Percentiles rank a stretch among this genome's conserved stretches.
phyloP scores from a whole-genome alignment of 1,140 invertebrate genomes.

The Drosophila yakuba region DNA sequence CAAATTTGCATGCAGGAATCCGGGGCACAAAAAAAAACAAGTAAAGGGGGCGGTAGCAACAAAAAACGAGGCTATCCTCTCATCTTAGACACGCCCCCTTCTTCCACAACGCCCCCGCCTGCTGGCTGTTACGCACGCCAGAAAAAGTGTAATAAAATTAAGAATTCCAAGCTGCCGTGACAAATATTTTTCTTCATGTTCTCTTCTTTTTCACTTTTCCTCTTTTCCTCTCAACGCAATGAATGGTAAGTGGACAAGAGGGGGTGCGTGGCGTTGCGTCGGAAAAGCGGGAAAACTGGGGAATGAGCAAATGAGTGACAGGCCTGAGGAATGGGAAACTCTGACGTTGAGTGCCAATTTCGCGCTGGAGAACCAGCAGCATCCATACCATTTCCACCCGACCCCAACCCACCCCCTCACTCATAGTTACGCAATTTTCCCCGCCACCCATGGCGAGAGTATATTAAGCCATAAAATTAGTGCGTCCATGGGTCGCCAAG shows the following conservation, averaged over 20 bases:
- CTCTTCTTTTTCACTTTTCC: neutral
- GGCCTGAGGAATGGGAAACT: slow-evolving; percentile 44
- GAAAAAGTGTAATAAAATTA: slow-evolving; percentile 82
- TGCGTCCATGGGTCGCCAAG: slow-evolving; percentile 49
- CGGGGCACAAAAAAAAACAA: slow-evolving; percentile 15
- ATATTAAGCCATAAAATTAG: slow-evolving; percentile 84
- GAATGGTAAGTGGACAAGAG: slow-evolving; percentile 52
- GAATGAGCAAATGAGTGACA: slow-evolving; percentile 74
- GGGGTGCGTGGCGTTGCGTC: neutral
- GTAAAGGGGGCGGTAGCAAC: slow-evolving; percentile 4
- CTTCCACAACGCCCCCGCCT: neutral
- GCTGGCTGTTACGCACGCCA: slow-evolving; percentile 56
- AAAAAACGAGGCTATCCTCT: slow-evolving; percentile 53
- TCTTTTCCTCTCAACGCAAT: slow-evolving; percentile 38
- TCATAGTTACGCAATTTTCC: slow-evolving; percentile 33
- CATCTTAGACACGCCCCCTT: slow-evolving; percentile 33
- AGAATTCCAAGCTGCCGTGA: slow-evolving; percentile 84
- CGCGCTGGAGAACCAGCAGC: slow-evolving; percentile 54
- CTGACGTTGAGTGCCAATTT: slow-evolving; percentile 80
- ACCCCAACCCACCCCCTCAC: neutral
- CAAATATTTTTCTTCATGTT: slow-evolving; percentile 65
- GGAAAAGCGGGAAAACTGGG: slow-evolving; percentile 26
- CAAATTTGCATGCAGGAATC: slow-evolving; percentile 82
- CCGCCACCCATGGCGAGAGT: slow-evolving; percentile 52
- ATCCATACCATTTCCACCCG: slow-evolving; percentile 21